Percentiles rank a stretch among this genome's conserved stretches.
phyloP scores from a whole-genome alignment of 2,113 vertebrate species.

The Myotis davidii region DNA sequence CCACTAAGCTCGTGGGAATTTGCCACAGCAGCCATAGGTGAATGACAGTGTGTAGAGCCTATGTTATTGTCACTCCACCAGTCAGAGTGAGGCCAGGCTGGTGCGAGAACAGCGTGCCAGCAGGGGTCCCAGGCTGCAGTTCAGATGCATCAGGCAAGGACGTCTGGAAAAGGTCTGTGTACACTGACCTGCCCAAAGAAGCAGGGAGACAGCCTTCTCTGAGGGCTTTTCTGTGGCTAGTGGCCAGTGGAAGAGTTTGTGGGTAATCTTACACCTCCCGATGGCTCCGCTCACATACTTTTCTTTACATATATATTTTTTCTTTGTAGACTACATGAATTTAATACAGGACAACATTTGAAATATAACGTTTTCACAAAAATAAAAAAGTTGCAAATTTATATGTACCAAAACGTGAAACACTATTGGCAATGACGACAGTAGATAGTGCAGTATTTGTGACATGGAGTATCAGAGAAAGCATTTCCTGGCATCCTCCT shows the following conservation, averaged over 20 bases:
- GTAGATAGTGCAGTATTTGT: neutral
- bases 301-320: neutral
- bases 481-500: neutral
- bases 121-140: neutral
- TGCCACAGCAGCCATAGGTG: neutral
- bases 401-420: neutral
- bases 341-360: neutral
- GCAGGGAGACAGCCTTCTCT: neutral
- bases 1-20: neutral
- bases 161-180: neutral
- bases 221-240: neutral
- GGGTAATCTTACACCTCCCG: neutral
- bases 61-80: neutral
- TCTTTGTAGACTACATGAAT: neutral
- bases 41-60: neutral
- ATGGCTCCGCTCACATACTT: neutral
- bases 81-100: neutral
- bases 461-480: neutral
- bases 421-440: neutral
- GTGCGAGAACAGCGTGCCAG: neutral
- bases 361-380: neutral
- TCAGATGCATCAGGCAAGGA: no score
- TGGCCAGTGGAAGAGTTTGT: neutral
- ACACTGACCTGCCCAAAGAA: neutral
- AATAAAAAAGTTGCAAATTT: neutral